Percentiles rank a stretch among this genome's conserved stretches.
These are phyloP conservation scores for Colistium nudipinnis DNA, from an alignment of 2,113 vertebrate genomes.

Conservation along the genomic window DNA sequence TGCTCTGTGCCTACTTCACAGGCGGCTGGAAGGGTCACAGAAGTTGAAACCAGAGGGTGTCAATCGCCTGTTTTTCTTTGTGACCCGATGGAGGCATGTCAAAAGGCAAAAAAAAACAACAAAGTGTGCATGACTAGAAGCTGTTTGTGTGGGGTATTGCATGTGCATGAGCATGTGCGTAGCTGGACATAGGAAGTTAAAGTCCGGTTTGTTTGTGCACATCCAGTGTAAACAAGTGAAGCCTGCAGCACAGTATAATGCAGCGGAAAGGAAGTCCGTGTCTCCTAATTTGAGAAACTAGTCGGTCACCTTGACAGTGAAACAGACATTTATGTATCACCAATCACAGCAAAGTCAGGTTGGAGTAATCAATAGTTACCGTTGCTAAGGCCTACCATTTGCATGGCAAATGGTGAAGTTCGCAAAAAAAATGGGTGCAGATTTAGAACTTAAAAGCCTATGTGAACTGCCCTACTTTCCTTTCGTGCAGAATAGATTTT, in stretches of 20 bases:
- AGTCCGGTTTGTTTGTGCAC: no score
- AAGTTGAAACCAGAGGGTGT: slow-evolving; percentile 75
- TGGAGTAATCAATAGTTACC: slow-evolving; percentile 3
- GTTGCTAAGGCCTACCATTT: slow-evolving; percentile 4
- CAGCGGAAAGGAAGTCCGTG: not conserved
- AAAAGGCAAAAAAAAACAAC: slow-evolving; percentile 7
- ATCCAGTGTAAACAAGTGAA: no score
- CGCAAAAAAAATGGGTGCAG: not conserved
- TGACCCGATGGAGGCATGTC: slow-evolving; percentile 45
- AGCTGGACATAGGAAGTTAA: slow-evolving; percentile 5
- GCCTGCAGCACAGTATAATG: slow-evolving; percentile 17
- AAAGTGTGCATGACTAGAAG: slow-evolving; percentile 14
- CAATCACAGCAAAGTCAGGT: not conserved
- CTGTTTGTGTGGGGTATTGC: slow-evolving; percentile 15
- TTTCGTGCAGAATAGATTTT: slow-evolving; percentile 10
- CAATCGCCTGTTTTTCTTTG: slow-evolving; percentile 52
- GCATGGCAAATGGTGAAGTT: not conserved
- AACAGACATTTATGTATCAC: no score
- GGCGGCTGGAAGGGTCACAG: slow-evolving; percentile 74
- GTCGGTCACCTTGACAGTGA: not conserved
- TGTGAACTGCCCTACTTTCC: not conserved
- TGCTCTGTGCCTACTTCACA: slow-evolving; percentile 73
- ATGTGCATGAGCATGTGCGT: slow-evolving; percentile 13
- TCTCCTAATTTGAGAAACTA: no score
- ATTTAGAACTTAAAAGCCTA: not conserved